Base-by-base conservation (phyloP, 53 echinoderm and acorn worm species). In the Arbacia lixula region DNA sequence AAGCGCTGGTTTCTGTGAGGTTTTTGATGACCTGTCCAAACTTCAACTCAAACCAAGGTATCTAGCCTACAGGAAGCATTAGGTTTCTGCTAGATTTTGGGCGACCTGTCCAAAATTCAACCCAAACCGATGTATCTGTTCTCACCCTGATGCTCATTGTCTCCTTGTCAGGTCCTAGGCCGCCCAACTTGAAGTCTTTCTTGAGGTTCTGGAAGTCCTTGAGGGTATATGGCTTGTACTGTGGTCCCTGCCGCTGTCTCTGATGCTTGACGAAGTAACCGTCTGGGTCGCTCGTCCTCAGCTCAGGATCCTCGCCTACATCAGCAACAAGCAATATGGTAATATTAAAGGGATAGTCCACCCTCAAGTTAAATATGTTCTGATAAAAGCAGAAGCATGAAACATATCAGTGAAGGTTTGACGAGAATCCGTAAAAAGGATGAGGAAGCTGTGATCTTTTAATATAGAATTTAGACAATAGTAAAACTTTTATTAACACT, bases 161-260 rank as follows among this genome's bases (percentile, higher is more conserved):
- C 1, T 87, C 97, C 37, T 33, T 60, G 72, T 97, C 97, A 0
- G 97, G 97, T 39, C 97, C 97, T 14, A 97, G 86, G 19, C 97
- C 97, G 16, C 97, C 97, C 2, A 97, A 74, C 53, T 74, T 89
- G 19, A 92, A 71, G 33, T 97, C 97, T 16, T 57, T 94, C 90
- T 97, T 94, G 22, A 97, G 94, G 73, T 88, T 94, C 25, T 89
- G 85, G 63, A 94, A 97, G 84, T 97, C 97, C 31, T 90, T 97
- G 60, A 97, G 28, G 37, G 97, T 97, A 76, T 97, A 97, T 52
- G 94, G 85, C 61, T 90, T 94, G 71, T 97, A 97, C 43, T 87
- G 71, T 1, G 97, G 97, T 8, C 75, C 75, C 37, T 97, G 83
- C 40, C 88, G 87, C 64, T 92, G 82, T 22, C 92, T 97, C 66